Evolutionary conservation across 2,113 vertebrate species (phyloP), one percentile per base, ranked within the genome.

Genomic region (Ptychochromis oligacanthus): DNA sequence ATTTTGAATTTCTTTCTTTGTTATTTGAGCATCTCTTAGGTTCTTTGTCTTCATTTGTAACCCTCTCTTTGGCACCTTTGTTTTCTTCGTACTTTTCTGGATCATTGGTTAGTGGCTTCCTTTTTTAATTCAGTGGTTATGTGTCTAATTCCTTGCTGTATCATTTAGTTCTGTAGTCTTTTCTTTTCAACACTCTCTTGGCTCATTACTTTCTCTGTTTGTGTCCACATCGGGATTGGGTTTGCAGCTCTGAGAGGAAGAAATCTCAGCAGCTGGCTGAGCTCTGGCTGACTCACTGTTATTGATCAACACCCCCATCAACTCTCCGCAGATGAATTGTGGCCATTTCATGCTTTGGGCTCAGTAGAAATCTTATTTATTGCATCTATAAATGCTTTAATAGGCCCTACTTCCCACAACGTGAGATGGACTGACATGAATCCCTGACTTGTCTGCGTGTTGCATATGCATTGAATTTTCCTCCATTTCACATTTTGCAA

Each of bases 321-420:
- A 24, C 72, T 75, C 28, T 36, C 72, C n/a, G 2, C 81, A 81
- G 86, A 84, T 77, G 56, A 31, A 74, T 46, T 74, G 56, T 61
- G 1, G 55, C 22, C 61, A 10, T 87, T 80, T 72, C 4, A 28
- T 57, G 34, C 77, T 77, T 56, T 58, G 77, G 80, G 46, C 72
- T 80, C 72, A 83, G 70, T 80, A 80, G 75, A 61, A 87, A 14
- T 17, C n/a, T 1, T 80, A 80, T 87, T 87, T 80, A 83, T 80
- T 70, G 55, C 26, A 80, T 43, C 56, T 83, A 83, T 75, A 76
- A 74, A 83, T 0, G 1, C 5, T 70, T 83, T 77, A 80, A 81
- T 77, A 40, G 56, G 34, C 81, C 77, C 34, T 64, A 62, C 36
- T 6, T 87, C 36, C 46, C 56, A 72, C 80, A 36, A 76, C 3